Conservation (phyloP, 2,113 vertebrate species). For the Hipposideros armiger region DNA sequence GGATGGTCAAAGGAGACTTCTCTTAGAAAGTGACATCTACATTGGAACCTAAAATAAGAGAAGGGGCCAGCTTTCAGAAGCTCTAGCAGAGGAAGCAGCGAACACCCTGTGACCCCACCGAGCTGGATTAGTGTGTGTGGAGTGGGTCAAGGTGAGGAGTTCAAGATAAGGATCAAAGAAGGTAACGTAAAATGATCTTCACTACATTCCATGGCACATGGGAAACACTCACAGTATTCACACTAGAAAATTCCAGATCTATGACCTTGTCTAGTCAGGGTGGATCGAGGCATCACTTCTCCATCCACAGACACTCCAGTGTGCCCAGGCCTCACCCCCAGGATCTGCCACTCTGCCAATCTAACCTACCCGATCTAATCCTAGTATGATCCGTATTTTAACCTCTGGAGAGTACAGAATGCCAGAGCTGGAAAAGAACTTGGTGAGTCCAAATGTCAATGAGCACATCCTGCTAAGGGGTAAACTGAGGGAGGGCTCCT, state of each 20-base stretch:
- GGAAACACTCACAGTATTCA: not conserved
- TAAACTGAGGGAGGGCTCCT: not conserved
- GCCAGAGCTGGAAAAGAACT: not conserved
- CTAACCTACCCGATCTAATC: not conserved
- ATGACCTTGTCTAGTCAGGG: not conserved
- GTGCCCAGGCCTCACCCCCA: not conserved
- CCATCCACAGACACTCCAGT: not conserved
- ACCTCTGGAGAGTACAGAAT: not conserved
- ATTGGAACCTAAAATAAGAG: not conserved
- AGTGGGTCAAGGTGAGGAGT: not conserved
- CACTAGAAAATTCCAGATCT: not conserved
- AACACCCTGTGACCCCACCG: accelerated
- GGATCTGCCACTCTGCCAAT: not conserved
- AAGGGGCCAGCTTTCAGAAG: not conserved
- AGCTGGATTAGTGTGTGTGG: not conserved
- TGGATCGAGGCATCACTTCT: not conserved
- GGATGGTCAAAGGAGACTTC: not conserved
- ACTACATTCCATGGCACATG: not conserved
- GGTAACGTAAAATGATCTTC: not conserved
- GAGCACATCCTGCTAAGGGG: not conserved
- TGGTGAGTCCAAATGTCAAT: not conserved
- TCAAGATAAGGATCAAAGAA: not conserved
- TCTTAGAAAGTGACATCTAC: not conserved
- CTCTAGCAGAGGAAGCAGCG: not conserved
- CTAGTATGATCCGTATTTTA: not conserved